Percentiles rank a stretch among this genome's conserved stretches.
These are phyloP conservation scores for Diachrysia chrysitis DNA, from an alignment of 2,888 invertebrate species.

Conservation along the genomic window DNA sequence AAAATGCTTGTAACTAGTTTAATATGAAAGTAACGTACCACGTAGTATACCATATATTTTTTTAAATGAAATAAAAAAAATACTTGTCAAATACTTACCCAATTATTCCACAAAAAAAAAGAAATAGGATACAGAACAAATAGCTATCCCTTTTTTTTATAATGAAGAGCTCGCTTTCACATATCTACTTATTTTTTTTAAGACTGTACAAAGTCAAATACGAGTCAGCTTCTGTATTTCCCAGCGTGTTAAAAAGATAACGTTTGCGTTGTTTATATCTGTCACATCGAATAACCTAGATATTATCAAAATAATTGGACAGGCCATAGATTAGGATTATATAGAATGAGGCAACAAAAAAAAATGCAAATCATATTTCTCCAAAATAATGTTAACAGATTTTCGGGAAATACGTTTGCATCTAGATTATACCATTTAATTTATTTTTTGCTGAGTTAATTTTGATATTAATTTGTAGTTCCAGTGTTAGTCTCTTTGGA, in stretches of 20 bases:
- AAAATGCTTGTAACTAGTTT: no score
- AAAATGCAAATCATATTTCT: neutral
- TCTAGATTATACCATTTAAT: neutral
- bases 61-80: no score
- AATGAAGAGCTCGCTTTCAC: neutral
- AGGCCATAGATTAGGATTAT: neutral
- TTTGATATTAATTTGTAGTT: neutral
- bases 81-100: no score
- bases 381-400: neutral
- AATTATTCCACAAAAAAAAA: neutral
- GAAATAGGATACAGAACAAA: neutral
- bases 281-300: constrained; percentile 2
- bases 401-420: neutral
- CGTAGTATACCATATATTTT: no score
- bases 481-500: no score
- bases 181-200: neutral
- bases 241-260: neutral
- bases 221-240: neutral
- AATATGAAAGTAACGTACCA: no score
- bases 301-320: constrained; percentile 25
- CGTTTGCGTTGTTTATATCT: neutral
- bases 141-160: neutral
- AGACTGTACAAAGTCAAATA: neutral
- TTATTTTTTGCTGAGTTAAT: neutral
- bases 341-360: neutral